Evolutionary conservation across 1,140 invertebrate species (phyloP).

Genomic region (Drosophila sturtevanti): DNA sequence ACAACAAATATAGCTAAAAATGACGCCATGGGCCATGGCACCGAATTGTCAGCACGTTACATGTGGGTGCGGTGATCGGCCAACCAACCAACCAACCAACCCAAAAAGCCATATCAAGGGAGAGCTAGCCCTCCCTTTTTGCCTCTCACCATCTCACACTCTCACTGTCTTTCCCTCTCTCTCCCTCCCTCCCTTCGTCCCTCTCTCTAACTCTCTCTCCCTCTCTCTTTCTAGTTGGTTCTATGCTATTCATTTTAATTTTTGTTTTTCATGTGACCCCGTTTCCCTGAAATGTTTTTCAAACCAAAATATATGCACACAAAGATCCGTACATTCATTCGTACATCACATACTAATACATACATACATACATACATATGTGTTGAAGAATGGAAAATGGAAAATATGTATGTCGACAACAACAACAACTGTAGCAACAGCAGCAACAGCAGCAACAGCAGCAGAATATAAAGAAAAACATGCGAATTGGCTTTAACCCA

Average conservation of each 20-base stretch:
- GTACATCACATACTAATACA: slow-evolving; percentile 5
- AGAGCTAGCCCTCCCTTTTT: slow-evolving; percentile 6
- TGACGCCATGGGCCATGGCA: slow-evolving; percentile 42
- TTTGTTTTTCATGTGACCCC: slow-evolving; percentile 72
- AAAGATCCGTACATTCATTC: neutral
- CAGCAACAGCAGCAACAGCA: neutral
- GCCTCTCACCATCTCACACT: slow-evolving; percentile 21
- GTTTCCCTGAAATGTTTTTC: slow-evolving; percentile 74
- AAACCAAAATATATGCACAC: slow-evolving; percentile 50
- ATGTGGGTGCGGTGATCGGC: slow-evolving; percentile 77
- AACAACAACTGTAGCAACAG: too few relatives aligned
- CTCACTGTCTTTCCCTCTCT: slow-evolving; percentile 18
- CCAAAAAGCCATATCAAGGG: neutral
- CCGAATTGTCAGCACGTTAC: slow-evolving; percentile 49
- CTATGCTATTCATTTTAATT: slow-evolving; percentile 73
- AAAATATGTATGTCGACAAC: slow-evolving; percentile 6
- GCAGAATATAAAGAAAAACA: slow-evolving; percentile 30
- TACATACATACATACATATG: slow-evolving; percentile 15
- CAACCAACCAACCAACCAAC: slow-evolving; percentile 40
- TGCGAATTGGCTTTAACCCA: slow-evolving; percentile 68
- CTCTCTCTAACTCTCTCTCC: slow-evolving; percentile 33
- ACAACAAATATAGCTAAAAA: slow-evolving; percentile 43
- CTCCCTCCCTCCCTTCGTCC: neutral
- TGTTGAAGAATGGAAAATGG: slow-evolving; percentile 36
- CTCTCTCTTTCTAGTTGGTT: slow-evolving; percentile 31